Evolutionary conservation across 2,888 invertebrate genomes (phyloP), one percentile per base, ranked within the genome.

Genomic region (Xestia xanthographa): DNA sequence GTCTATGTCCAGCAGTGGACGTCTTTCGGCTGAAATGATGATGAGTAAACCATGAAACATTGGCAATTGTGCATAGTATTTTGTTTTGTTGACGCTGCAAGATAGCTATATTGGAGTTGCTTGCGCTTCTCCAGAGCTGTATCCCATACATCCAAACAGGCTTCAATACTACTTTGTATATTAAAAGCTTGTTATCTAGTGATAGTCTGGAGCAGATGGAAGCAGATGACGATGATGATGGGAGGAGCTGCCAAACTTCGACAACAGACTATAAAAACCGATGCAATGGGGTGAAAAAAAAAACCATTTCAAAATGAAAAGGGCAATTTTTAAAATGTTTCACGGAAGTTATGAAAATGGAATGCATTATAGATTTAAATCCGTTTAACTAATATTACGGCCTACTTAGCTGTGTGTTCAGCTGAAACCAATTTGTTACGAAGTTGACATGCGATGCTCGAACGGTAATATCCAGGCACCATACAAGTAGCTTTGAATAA

Each of bases 381-480:
- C 56, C 58, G 48, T 80, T 83, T 68, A 76, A 70, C 48, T 63
- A 72, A 76, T 69, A 69, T 66, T 77, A 83, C 60, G 45, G 73
- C 60, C 68, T 74, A 73, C 68, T 74, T 81, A 66, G 65, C 48
- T 84, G 71, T 82, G 75, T 75, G 76, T 84, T 83, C 85, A 77
- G 66, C 72, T 77, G 83, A 70, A 86, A 83, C 71, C 78, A 79
- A 83, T 83, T 83, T 83, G 86, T 83, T 72, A 62, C 70, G 9
- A 71, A 70, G 66, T 70, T 79, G 86, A 86, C 86, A 83, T 83
- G 83, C 83, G 66, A 83, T 83, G 82, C 60, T 72, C 26, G 66
- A 65, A 50, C 70, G 56, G 66, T 77, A 71, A 66, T 70, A 66
- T 74, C 50, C 43, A 50, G 58, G 66, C 56, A 34, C 60, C 43